Percentiles rank a stretch among this genome's conserved stretches.
Evolutionary conservation across 2,888 invertebrate genomes (phyloP).

Genomic region (Dilophus febrilis): DNA sequence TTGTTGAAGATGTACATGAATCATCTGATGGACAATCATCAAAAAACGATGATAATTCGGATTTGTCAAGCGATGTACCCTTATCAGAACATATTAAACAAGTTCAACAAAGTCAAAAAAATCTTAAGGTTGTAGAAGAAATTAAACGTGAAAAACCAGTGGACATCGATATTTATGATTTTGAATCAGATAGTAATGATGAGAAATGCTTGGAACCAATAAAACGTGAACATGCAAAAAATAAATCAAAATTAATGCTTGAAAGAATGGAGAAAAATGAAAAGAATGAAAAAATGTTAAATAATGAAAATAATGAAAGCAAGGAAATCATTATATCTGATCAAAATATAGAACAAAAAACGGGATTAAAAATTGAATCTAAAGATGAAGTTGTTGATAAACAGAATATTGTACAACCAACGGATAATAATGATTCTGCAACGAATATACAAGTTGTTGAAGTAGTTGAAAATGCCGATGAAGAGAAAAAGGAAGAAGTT

Average conservation of each 20-base stretch:
- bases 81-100: constrained; percentile 3
- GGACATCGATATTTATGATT: not conserved
- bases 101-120: not conserved
- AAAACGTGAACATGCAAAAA: constrained; percentile 4
- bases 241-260: constrained; percentile 11
- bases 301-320: constrained; percentile 8
- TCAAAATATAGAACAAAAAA: constrained; percentile 6
- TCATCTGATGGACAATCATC: not conserved
- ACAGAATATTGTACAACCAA: not conserved
- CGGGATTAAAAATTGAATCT: too few relatives aligned
- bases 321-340: too few relatives aligned
- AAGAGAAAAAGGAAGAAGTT: too few relatives aligned
- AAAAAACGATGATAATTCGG: constrained; percentile 2
- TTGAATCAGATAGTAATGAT: constrained; percentile 6
- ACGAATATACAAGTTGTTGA: too few relatives aligned
- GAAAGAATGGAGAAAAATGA: constrained; percentile 14
- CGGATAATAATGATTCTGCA: not conserved
- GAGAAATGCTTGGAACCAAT: constrained; percentile 5
- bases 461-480: too few relatives aligned
- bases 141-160: not conserved
- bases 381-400: not conserved
- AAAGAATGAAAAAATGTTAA: constrained; percentile 15
- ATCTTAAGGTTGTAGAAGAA: constrained; percentile 11
- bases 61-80: constrained; percentile 4
- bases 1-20: constrained; percentile 2